phyloP scores from a whole-genome alignment of 2,797 vertebrate genomes.

The Neostethus bicornis region DNA sequence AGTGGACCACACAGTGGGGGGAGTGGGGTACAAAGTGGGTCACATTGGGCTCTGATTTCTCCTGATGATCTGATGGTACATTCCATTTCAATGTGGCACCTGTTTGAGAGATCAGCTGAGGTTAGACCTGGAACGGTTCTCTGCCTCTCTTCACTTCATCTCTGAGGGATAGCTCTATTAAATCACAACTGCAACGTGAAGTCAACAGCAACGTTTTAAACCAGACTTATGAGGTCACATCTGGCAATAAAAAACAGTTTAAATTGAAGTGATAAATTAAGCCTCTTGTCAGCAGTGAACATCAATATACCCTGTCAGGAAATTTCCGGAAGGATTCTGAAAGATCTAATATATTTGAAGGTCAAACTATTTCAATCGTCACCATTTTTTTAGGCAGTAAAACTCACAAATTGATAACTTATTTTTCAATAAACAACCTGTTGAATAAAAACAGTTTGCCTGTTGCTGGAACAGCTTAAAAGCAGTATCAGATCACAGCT shows the following conservation, averaged over 20 bases:
- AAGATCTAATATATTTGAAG: too few relatives aligned
- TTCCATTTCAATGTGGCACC: conserved; percentile 64
- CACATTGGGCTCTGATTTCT: conserved; percentile 43
- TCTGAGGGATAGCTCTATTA: conserved; percentile 24
- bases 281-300: conserved; percentile 2
- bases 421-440: neutral
- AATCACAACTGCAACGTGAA: conserved; percentile 35
- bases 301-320: neutral
- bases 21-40: conserved; percentile 30
- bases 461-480: neutral
- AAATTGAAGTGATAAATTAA: neutral
- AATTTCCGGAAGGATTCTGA: neutral
- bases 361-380: neutral
- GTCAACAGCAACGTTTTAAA: conserved; percentile 14
- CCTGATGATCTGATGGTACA: conserved; percentile 33
- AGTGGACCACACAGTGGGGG: conserved; percentile 65
- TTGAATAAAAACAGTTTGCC: conserved; percentile 1
- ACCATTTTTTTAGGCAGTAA: neutral
- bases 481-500: conserved; percentile 15
- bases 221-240: conserved; percentile 8
- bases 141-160: conserved; percentile 31
- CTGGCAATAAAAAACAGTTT: neutral
- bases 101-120: conserved; percentile 55
- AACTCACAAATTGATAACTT: neutral
- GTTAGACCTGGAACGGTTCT: conserved; percentile 34